These are phyloP conservation scores for Champsocephalus esox DNA, from an alignment of 2,797 vertebrate genomes.

Conservation along the genomic window DNA sequence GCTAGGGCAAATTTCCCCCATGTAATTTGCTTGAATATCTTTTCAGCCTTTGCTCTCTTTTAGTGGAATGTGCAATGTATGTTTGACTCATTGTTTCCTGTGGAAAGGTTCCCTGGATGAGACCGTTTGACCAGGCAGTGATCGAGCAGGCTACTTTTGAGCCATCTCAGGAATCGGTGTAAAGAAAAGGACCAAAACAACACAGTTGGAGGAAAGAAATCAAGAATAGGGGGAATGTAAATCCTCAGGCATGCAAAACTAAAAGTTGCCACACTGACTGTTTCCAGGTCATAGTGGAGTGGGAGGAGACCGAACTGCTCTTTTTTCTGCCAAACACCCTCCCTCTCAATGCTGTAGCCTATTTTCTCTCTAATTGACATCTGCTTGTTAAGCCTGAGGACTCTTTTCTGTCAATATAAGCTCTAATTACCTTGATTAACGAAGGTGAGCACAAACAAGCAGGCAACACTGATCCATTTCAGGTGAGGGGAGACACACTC, in stretches of 20 bases:
- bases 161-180: slow-evolving; percentile 30
- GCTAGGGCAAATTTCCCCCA: slow-evolving; percentile 2
- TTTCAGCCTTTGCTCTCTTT: not conserved
- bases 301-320: slow-evolving; percentile 72
- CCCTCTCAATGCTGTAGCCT: slow-evolving; percentile 25
- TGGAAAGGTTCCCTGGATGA: slow-evolving; percentile 43
- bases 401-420: not conserved
- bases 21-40: not conserved
- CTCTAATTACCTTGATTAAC: slow-evolving; percentile 6
- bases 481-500: slow-evolving; percentile 14
- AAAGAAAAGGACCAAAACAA: slow-evolving; percentile 4
- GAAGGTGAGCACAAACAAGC: slow-evolving; percentile 8
- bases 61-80: not conserved
- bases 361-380: slow-evolving; percentile 24
- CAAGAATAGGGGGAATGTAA: not conserved
- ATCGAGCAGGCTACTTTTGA: not conserved
- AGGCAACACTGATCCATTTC: not conserved
- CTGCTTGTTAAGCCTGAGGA: slow-evolving; percentile 32
- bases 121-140: slow-evolving; percentile 1
- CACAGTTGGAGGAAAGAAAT: not conserved
- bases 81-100: slow-evolving; percentile 65
- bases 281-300: slow-evolving; percentile 83
- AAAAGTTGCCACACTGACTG: slow-evolving; percentile 71
- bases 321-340: slow-evolving; percentile 46
- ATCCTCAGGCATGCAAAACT: slow-evolving; percentile 48